phyloP scores from a whole-genome alignment of 1,140 invertebrate species.

The Dreissena polymorpha region DNA sequence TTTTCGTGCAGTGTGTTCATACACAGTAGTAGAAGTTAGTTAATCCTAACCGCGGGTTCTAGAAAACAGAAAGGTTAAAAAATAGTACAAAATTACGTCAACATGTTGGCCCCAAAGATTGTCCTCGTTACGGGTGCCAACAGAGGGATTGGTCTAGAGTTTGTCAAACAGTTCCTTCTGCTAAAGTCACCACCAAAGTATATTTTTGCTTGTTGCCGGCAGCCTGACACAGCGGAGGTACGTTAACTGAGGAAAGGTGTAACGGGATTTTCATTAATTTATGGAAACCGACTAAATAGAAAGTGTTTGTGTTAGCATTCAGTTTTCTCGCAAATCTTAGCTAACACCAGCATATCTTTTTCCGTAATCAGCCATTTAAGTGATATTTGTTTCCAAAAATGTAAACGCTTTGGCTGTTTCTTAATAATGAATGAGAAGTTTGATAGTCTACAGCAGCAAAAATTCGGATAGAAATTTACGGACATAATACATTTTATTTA shows the following conservation, averaged over 20 bases:
- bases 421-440: too few relatives aligned
- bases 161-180: constrained; percentile 86
- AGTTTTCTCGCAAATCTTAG: neutral
- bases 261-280: neutral
- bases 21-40: too few relatives aligned
- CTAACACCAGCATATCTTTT: neutral
- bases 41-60: too few relatives aligned
- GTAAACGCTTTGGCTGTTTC: too few relatives aligned
- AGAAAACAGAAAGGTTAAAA: too few relatives aligned
- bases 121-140: constrained; percentile 93
- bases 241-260: neutral
- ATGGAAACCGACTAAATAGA: neutral
- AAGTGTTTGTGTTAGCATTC: neutral
- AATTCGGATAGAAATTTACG: too few relatives aligned
- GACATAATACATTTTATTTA: too few relatives aligned
- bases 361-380: too few relatives aligned
- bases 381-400: too few relatives aligned
- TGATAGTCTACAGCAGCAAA: too few relatives aligned
- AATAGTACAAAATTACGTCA: neutral
- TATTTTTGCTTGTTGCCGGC: constrained; percentile 88
- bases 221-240: constrained; percentile 84
- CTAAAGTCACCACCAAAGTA: constrained; percentile 62
- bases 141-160: constrained; percentile 91
- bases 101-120: constrained; percentile 44
- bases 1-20: too few relatives aligned